Percentiles rank a stretch among this genome's conserved stretches.
phyloP scores from a whole-genome alignment of 2,797 vertebrate species.

The Epinephelus malabaricus region DNA sequence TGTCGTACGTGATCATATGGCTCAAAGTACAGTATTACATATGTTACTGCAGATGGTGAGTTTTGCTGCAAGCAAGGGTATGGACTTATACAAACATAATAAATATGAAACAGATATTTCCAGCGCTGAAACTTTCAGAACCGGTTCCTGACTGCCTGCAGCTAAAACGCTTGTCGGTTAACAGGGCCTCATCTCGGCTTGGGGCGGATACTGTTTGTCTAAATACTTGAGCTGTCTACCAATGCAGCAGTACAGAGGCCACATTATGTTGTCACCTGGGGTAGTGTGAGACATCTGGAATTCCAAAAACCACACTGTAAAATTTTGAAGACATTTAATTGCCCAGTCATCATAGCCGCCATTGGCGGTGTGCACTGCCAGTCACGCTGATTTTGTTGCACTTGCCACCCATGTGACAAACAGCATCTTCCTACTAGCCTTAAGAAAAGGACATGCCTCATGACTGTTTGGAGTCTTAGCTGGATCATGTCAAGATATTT shows the following conservation, averaged over 20 bases:
- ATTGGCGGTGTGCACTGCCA: not conserved
- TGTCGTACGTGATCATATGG: not conserved
- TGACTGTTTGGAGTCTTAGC: constrained; percentile 39
- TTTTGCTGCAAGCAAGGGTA: constrained; percentile 1
- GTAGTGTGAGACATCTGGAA: constrained; percentile 8
- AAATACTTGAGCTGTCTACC: constrained; percentile 36
- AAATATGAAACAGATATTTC: not conserved
- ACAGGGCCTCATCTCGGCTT: constrained; percentile 31
- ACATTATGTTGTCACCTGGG: constrained; percentile 38
- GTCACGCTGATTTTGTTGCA: constrained; percentile 8
- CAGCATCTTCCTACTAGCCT: constrained; percentile 16
- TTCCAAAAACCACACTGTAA: constrained; percentile 7
- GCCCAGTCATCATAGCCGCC: not conserved
- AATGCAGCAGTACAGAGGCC: constrained; percentile 32
- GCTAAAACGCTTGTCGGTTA: constrained; percentile 36
- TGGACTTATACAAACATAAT: constrained; percentile 2
- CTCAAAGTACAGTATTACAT: not conserved
- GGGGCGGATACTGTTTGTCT: constrained; percentile 38
- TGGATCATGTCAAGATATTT: constrained; percentile 45
- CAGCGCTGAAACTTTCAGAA: constrained; percentile 18
- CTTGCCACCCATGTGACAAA: constrained; percentile 40
- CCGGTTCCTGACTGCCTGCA: constrained; percentile 39
- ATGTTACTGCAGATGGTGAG: not conserved
- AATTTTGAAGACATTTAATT: constrained; percentile 9
- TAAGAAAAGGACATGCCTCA: constrained; percentile 21